Percentiles rank a stretch among this genome's conserved stretches.
Conservation (phyloP, 2,113 vertebrate genomes). For the Typhlomys cinereus region DNA sequence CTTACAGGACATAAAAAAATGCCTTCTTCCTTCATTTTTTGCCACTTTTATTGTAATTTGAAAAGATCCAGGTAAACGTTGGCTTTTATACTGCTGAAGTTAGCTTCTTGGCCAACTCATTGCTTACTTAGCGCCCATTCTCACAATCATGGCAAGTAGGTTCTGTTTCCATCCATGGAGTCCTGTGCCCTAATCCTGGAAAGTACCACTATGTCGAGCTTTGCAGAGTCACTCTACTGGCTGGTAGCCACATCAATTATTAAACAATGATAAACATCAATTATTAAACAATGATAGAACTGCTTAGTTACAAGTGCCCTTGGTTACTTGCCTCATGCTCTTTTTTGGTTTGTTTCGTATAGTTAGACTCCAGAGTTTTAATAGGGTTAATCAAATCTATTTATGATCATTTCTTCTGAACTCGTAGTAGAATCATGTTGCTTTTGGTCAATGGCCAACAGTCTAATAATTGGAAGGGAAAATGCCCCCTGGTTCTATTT, state of each 20-base stretch:
- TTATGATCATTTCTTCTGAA: background rate
- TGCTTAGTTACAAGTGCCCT: background rate
- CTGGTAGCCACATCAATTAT: background rate
- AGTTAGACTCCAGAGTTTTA: background rate
- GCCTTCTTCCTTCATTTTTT: background rate
- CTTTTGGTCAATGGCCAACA: background rate
- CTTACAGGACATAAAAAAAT: background rate
- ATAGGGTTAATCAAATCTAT: background rate
- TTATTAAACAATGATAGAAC: background rate
- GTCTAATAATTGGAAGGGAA: background rate
- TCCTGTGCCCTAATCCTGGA: background rate
- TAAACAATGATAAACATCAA: background rate
- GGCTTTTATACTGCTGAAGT: background rate
- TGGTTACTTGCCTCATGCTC: background rate
- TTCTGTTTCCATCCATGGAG: background rate
- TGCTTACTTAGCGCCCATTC: background rate
- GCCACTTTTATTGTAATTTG: background rate
- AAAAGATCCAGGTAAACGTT: background rate
- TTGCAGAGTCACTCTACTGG: background rate
- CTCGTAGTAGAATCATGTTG: background rate
- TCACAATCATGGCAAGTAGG: background rate
- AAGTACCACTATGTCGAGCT: background rate
- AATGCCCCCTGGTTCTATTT: background rate
- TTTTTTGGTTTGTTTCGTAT: background rate
- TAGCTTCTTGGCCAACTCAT: background rate